These are phyloP conservation scores for Nycticorax nycticorax DNA, from an alignment of 2,113 vertebrate genomes.

Conservation along the genomic window DNA sequence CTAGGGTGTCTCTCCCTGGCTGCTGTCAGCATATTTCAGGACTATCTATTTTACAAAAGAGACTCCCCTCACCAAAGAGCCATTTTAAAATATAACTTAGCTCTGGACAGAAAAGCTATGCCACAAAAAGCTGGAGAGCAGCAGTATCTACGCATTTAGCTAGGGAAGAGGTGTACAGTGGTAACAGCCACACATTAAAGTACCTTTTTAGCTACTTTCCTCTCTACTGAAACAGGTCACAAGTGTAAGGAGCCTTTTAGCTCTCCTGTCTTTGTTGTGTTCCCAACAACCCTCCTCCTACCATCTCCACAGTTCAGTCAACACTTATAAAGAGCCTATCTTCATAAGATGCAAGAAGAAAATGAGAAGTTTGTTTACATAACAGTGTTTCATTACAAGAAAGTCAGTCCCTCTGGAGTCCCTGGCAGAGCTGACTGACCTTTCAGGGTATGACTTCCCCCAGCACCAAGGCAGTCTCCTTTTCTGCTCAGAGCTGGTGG, in stretches of 20 bases:
- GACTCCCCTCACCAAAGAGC: neutral
- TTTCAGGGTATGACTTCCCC: neutral
- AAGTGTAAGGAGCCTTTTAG: neutral
- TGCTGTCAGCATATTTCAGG: neutral
- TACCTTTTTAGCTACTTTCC: neutral
- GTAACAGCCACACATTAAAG: neutral
- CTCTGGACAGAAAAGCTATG: neutral
- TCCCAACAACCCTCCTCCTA: neutral
- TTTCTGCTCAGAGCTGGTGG: neutral
- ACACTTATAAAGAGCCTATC: neutral
- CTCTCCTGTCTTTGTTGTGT: neutral
- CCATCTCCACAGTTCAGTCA: neutral
- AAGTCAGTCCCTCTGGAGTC: neutral
- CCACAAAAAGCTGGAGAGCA: neutral
- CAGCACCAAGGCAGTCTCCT: neutral
- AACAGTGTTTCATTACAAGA: neutral
- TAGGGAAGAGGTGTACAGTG: neutral
- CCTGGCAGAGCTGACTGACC: neutral
- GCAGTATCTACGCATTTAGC: neutral
- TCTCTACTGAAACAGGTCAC: neutral
- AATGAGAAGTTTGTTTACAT: neutral
- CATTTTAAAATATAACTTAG: neutral
- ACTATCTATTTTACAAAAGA: neutral
- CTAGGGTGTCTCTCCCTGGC: neutral
- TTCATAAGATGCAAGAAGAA: neutral